These are phyloP conservation scores for Sialia sialis DNA, from an alignment of 2,113 vertebrate species.

Conservation along the genomic window DNA sequence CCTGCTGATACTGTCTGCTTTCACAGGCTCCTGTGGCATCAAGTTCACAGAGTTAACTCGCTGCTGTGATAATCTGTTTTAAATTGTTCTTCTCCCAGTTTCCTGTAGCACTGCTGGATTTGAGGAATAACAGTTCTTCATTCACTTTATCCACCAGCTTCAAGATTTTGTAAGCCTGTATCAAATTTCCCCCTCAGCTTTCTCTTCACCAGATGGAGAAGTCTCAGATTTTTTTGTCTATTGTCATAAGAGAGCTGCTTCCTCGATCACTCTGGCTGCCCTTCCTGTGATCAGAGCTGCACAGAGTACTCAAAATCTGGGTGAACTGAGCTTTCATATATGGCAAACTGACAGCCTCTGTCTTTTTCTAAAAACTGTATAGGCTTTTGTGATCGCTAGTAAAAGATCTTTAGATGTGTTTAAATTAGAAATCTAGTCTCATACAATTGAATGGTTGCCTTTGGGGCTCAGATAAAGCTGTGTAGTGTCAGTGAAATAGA, in stretches of 20 bases:
- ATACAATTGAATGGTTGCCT: constrained; percentile 1
- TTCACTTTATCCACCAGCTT: constrained; percentile 2
- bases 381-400: background rate
- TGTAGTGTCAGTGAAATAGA: constrained; percentile 9
- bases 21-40: background rate
- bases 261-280: background rate
- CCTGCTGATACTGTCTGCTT: background rate
- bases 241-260: background rate
- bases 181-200: background rate
- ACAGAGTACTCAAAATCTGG: background rate
- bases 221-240: background rate
- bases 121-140: constrained; percentile 6
- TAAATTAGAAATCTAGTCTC: constrained; percentile 17
- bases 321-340: background rate
- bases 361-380: constrained; percentile 17
- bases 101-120: background rate
- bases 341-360: background rate
- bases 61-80: constrained; percentile 2
- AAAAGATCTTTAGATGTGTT: constrained; percentile 26
- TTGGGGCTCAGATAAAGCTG: constrained; percentile 27
- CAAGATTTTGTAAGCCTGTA: constrained; percentile 12
- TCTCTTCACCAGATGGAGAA: background rate
- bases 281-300: background rate
- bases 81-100: constrained; percentile 29
- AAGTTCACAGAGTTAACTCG: constrained; percentile 20